Percentiles rank a stretch among this genome's conserved stretches.
Evolutionary conservation across 1,140 invertebrate genomes (phyloP).

Genomic region (Leptinotarsa defecta): DNA sequence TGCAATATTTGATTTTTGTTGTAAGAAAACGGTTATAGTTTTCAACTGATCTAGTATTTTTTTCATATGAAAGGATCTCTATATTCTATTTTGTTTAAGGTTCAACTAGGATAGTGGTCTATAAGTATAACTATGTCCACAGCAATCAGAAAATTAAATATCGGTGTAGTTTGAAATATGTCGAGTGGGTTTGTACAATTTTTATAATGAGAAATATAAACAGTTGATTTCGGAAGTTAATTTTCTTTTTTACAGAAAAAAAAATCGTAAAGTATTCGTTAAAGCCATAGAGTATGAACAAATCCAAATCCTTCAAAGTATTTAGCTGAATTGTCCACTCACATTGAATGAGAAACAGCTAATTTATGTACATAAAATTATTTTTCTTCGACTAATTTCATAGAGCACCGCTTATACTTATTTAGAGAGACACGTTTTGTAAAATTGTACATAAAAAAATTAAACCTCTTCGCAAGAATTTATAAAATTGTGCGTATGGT

Average conservation of each 20-base stretch:
- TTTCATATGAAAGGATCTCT: constrained; percentile 20
- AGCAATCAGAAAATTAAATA: constrained; percentile 10
- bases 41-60: constrained; percentile 17
- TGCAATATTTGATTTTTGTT: constrained; percentile 30
- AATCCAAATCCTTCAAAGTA: not conserved
- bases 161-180: constrained; percentile 4
- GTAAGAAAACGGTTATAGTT: constrained; percentile 7
- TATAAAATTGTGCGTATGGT: constrained; percentile 47
- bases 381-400: constrained; percentile 29
- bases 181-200: not conserved
- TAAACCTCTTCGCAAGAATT: constrained; percentile 50
- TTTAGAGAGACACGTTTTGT: constrained; percentile 38
- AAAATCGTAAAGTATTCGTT: no score
- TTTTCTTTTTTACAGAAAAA: no score
- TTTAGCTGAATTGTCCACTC: constrained; percentile 34
- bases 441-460: constrained; percentile 32
- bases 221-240: no score
- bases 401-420: constrained; percentile 49
- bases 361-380: constrained; percentile 12
- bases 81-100: constrained; percentile 16
- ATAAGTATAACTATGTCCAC: constrained; percentile 17
- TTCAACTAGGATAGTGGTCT: constrained; percentile 15
- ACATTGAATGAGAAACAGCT: constrained; percentile 35
- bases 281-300: no score
- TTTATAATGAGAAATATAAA: not conserved